Percentiles rank a stretch among this genome's conserved stretches.
phyloP scores from a whole-genome alignment of 2,888 invertebrate species.

The Aphodius granarius region DNA sequence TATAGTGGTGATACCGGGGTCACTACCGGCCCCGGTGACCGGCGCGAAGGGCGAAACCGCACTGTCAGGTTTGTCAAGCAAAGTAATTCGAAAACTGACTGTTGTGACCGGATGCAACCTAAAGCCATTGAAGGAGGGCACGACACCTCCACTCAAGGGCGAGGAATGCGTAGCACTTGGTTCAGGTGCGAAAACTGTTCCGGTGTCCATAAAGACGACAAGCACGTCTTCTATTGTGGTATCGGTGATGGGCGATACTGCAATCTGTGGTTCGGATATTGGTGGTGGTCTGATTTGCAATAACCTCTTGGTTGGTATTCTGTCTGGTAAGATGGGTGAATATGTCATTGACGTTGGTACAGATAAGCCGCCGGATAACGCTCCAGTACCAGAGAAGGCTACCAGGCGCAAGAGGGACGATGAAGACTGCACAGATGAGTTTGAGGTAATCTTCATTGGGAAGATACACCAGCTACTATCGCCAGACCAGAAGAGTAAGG shows the following conservation, averaged over 20 bases:
- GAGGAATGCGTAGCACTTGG: not conserved
- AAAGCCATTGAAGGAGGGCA: not conserved
- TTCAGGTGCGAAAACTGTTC: not conserved
- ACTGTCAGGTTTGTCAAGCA: not conserved
- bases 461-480: not conserved
- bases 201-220: not conserved
- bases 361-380: not conserved
- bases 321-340: not conserved
- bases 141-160: not conserved
- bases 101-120: not conserved
- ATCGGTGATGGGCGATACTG: not conserved
- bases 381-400: not conserved
- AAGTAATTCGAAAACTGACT: not conserved
- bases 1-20: not conserved
- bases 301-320: not conserved
- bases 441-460: not conserved
- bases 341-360: not conserved
- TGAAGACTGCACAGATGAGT: not conserved
- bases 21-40: not conserved
- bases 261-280: not conserved
- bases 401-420: not conserved
- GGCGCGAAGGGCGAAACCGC: not conserved
- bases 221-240: not conserved
- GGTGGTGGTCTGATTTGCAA: not conserved
- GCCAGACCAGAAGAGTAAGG: not conserved